phyloP scores from a whole-genome alignment of 2,888 invertebrate genomes.

The Busseola fusca region DNA sequence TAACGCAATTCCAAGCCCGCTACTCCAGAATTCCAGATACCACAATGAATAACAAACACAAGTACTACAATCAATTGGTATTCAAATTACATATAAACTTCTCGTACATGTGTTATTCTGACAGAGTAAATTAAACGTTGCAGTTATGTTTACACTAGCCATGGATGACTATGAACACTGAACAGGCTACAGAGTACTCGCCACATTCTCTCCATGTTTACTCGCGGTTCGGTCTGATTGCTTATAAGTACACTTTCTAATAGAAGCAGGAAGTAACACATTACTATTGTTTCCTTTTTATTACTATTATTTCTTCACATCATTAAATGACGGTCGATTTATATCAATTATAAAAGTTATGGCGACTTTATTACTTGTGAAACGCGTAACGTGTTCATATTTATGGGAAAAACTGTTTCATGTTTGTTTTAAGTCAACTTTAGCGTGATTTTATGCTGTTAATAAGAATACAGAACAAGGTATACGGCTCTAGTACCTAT shows the following conservation, averaged over 20 bases:
- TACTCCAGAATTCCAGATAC: constrained; percentile 30
- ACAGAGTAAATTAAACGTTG: constrained; percentile 57
- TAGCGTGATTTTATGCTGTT: constrained; percentile 12
- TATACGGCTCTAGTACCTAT: background rate
- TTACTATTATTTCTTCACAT: constrained; percentile 34
- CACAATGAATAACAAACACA: constrained; percentile 36
- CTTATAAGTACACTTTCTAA: constrained; percentile 55
- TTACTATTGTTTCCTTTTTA: constrained; percentile 54
- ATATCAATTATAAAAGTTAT: constrained; percentile 48
- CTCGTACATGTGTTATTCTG: constrained; percentile 52
- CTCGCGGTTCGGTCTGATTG: constrained; percentile 50
- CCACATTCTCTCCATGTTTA: constrained; percentile 42
- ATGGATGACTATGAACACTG: constrained; percentile 52
- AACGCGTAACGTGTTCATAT: constrained; percentile 25
- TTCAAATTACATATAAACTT: constrained; percentile 55
- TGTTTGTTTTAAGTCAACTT: constrained; percentile 31
- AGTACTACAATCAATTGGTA: constrained; percentile 43
- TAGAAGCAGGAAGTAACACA: constrained; percentile 60
- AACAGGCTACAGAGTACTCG: constrained; percentile 36
- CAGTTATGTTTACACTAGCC: constrained; percentile 58
- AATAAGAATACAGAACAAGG: constrained; percentile 3
- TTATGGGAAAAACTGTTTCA: constrained; percentile 29
- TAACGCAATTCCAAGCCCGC: constrained; percentile 36
- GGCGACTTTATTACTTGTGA: constrained; percentile 36
- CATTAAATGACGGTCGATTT: constrained; percentile 45